Evolutionary conservation across 2,113 vertebrate species (phyloP).

Genomic region (Tychaedon coryphoeus): DNA sequence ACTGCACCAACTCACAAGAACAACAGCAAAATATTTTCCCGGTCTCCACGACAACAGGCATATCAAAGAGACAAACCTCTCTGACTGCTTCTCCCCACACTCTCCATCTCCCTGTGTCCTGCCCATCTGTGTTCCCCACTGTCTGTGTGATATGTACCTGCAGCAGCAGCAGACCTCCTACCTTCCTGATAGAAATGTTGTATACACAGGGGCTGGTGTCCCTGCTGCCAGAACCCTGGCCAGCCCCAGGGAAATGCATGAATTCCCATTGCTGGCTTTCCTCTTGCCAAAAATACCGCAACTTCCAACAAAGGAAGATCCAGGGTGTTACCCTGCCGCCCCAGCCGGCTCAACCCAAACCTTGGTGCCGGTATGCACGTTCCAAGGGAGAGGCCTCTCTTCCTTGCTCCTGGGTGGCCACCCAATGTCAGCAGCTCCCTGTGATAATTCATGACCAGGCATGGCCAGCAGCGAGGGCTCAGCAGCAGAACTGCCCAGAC

Average conservation of each 20-base stretch:
- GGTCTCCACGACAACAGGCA: background rate
- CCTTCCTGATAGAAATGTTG: background rate
- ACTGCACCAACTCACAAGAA: background rate
- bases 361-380: background rate
- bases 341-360: constrained; percentile 32
- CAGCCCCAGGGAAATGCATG: background rate
- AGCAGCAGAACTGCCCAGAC: background rate
- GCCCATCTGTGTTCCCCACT: rapidly evolving
- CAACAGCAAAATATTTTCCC: background rate
- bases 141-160: background rate
- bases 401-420: constrained; percentile 25
- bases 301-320: constrained; percentile 20
- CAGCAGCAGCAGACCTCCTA: background rate
- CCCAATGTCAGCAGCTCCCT: background rate
- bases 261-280: background rate
- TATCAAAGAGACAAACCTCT: background rate
- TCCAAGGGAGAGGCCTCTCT: background rate
- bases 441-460: constrained; percentile 37
- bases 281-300: background rate
- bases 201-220: background rate
- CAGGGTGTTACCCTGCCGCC: background rate
- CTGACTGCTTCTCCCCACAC: background rate
- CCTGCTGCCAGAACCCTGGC: background rate
- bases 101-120: background rate
- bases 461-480: background rate